Evolutionary conservation across 2,113 vertebrate species (phyloP).

Genomic region (Chaenocephalus aceratus): DNA sequence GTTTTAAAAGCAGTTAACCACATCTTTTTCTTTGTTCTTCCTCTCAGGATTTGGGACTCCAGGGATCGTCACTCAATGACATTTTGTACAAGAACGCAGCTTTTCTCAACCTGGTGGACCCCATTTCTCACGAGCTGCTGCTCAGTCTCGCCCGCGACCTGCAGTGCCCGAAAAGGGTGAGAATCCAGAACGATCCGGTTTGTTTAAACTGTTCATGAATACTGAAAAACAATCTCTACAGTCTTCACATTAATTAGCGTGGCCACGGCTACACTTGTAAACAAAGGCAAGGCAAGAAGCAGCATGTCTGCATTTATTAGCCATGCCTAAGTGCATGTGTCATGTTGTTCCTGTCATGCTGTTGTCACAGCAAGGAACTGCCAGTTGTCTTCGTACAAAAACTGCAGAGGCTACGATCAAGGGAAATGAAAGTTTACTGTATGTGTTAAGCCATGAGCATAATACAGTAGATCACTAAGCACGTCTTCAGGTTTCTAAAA

Average conservation of each 20-base stretch:
- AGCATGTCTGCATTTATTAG: conserved; percentile 17
- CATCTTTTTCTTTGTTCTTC: conserved; percentile 17
- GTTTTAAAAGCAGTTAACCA: not conserved
- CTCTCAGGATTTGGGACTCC: conserved; percentile 89
- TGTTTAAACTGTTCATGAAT: not conserved
- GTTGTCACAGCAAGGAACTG: conserved; percentile 16
- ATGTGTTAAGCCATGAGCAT: not conserved
- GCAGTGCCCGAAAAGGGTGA: conserved; percentile 92
- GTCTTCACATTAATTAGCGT: conserved; percentile 3
- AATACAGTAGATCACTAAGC: not conserved
- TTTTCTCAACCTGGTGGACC: conserved; percentile 93
- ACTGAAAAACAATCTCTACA: not conserved
- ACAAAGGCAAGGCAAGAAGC: conserved; percentile 3
- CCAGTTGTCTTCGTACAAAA: conserved; percentile 8
- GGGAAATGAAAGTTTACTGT: not conserved
- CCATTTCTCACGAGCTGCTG: conserved; percentile 92
- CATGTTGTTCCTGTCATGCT: conserved; percentile 29
- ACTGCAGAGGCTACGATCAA: not conserved
- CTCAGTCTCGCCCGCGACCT: conserved; percentile 89
- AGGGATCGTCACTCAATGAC: conserved; percentile 90
- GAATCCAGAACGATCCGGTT: not conserved
- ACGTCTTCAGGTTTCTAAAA: not conserved
- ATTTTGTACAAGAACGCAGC: conserved; percentile 91
- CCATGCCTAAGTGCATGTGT: conserved; percentile 21
- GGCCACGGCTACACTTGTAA: not conserved